These are phyloP conservation scores for Poecile montanus DNA, from an alignment of 2,797 vertebrate species.

Conservation along the genomic window DNA sequence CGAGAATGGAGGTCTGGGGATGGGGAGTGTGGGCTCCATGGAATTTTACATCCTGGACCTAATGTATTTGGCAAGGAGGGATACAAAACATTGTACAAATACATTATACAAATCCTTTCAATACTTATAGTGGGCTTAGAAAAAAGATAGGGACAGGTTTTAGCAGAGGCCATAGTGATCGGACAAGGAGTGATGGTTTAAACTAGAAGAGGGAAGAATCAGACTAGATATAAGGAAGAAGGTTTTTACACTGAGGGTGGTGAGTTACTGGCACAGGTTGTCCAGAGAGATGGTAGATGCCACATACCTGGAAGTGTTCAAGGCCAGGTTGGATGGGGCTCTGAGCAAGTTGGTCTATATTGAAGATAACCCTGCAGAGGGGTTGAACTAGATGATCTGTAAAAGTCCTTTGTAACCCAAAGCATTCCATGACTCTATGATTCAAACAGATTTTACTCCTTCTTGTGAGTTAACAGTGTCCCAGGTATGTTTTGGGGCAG, in stretches of 20 bases:
- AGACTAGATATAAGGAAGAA: background rate
- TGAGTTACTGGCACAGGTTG: background rate
- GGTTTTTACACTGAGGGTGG: background rate
- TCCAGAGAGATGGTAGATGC: background rate
- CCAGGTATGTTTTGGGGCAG: background rate
- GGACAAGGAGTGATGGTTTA: background rate
- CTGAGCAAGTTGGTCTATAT: background rate
- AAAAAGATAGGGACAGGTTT: background rate
- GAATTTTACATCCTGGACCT: background rate
- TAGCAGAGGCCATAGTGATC: background rate
- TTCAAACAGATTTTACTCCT: background rate
- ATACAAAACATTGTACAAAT: background rate
- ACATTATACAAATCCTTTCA: background rate
- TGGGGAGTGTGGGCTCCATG: background rate
- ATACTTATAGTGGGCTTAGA: too few species aligned
- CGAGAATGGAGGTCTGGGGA: background rate
- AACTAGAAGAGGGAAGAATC: background rate
- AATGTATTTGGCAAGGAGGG: fast-evolving
- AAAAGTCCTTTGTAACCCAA: background rate
- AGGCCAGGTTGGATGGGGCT: background rate
- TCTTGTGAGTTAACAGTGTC: background rate
- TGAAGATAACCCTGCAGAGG: background rate
- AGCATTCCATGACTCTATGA: background rate
- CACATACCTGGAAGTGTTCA: background rate
- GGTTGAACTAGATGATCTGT: background rate